Evolutionary conservation across 2,888 invertebrate species (phyloP).

Genomic region (Rhamphomyia laevipes): DNA sequence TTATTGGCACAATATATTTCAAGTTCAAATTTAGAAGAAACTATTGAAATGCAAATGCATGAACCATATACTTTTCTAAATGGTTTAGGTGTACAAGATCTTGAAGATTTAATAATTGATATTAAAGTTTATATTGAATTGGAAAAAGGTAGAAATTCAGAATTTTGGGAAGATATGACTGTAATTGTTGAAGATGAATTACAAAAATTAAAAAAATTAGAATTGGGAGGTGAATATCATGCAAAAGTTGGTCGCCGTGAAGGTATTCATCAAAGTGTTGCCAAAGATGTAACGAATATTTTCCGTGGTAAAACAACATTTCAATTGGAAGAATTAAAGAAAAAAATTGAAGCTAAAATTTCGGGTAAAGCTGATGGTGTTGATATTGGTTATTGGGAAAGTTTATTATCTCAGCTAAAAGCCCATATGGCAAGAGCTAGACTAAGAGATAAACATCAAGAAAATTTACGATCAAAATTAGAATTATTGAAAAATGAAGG

Average conservation of each 20-base stretch:
- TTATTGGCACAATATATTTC: conserved; percentile 91
- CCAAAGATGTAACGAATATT: conserved; percentile 74
- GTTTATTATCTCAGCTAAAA: conserved; percentile 85
- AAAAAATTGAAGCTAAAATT: conserved; percentile 78
- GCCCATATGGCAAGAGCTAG: conserved; percentile 91
- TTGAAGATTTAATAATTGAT: conserved; percentile 93
- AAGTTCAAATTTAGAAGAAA: conserved; percentile 77
- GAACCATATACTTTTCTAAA: conserved; percentile 94
- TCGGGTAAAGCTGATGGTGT: conserved; percentile 74
- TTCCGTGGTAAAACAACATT: conserved; percentile 88
- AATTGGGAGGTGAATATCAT: conserved; percentile 47
- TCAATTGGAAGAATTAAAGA: conserved; percentile 72
- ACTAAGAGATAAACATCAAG: conserved; percentile 84
- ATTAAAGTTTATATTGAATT: conserved; percentile 89
- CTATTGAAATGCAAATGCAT: conserved; percentile 98
- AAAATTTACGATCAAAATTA: conserved; percentile 76
- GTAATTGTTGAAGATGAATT: conserved; percentile 90
- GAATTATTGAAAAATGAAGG: conserved; percentile 81
- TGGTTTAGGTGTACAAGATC: conserved; percentile 76
- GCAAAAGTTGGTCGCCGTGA: conserved; percentile 42
- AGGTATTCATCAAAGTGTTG: conserved; percentile 80
- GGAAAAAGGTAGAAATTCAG: conserved; percentile 75
- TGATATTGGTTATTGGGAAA: conserved; percentile 98
- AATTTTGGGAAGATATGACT: conserved; percentile 94
- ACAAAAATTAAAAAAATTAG: conserved; percentile 67